Conservation (phyloP, 2,888 invertebrate species). For the Antheraea yamamai region DNA sequence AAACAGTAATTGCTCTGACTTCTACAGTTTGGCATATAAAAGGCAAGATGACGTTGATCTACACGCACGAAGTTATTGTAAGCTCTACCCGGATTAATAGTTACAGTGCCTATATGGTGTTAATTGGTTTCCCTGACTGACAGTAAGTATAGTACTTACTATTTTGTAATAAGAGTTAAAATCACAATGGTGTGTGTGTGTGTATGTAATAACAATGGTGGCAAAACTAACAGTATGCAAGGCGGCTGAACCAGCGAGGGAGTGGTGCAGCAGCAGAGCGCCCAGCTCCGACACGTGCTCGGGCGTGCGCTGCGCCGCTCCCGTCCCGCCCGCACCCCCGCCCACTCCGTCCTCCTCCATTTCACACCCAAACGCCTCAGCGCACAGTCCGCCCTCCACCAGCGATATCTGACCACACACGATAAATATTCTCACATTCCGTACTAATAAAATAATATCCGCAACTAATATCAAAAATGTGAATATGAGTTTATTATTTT, state of each 20-base stretch:
- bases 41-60: too few species aligned
- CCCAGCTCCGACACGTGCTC: slow-evolving; percentile 93
- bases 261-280: slow-evolving; percentile 85
- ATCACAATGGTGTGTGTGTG: background rate
- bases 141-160: too few species aligned
- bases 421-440: too few species aligned
- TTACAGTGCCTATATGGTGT: too few species aligned
- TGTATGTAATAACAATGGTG: too few species aligned
- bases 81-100: too few species aligned
- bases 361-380: slow-evolving; percentile 81
- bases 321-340: background rate
- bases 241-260: slow-evolving; percentile 55
- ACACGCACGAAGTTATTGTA: too few species aligned
- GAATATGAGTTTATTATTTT: too few species aligned
- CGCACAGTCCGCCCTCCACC: slow-evolving; percentile 85
- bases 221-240: slow-evolving; percentile 53
- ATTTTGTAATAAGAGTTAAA: too few species aligned
- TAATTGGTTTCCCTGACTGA: too few species aligned
- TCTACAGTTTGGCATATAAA: too few species aligned
- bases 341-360: slow-evolving; percentile 83
- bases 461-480: background rate
- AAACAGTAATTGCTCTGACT: too few species aligned
- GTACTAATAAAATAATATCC: background rate
- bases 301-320: slow-evolving; percentile 68
- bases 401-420: slow-evolving; percentile 81